These are phyloP conservation scores for Ernsta delagoae DNA, from an alignment of 2,888 invertebrate species.

Conservation along the genomic window DNA sequence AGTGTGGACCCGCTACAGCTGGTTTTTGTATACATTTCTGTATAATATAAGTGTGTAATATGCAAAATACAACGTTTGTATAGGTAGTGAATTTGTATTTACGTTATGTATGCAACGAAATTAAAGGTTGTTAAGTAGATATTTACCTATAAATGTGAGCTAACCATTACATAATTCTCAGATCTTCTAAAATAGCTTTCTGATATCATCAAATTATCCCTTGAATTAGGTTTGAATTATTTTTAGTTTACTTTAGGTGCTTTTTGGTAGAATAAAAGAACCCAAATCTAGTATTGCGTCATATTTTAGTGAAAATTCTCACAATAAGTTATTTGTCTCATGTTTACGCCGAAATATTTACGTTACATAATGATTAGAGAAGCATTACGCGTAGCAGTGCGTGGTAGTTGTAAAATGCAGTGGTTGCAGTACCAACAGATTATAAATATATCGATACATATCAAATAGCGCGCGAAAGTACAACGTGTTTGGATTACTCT, in stretches of 20 bases:
- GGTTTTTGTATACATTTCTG: neutral
- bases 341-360: neutral
- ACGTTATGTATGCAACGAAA: neutral
- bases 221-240: too few species aligned
- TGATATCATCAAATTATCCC: neutral
- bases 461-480: slow-evolving; percentile 47
- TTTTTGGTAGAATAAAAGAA: too few species aligned
- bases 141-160: too few species aligned
- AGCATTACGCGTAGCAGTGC: slow-evolving; percentile 10
- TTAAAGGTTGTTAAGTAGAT: neutral
- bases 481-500: slow-evolving; percentile 49
- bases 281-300: too few species aligned
- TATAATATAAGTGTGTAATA: neutral
- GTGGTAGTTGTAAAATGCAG: slow-evolving; percentile 12
- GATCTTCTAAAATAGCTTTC: neutral
- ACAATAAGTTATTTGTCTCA: too few species aligned
- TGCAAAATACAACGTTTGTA: neutral
- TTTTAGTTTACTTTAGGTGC: too few species aligned
- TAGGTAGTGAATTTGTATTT: neutral
- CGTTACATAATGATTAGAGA: slow-evolving; percentile 16
- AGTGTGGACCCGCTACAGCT: neutral
- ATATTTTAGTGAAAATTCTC: too few species aligned
- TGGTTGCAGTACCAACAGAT: slow-evolving; percentile 9
- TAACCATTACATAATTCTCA: neutral
- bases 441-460: slow-evolving; percentile 35